phyloP scores from a whole-genome alignment of 2,888 invertebrate genomes.

The Eilema depressum region DNA sequence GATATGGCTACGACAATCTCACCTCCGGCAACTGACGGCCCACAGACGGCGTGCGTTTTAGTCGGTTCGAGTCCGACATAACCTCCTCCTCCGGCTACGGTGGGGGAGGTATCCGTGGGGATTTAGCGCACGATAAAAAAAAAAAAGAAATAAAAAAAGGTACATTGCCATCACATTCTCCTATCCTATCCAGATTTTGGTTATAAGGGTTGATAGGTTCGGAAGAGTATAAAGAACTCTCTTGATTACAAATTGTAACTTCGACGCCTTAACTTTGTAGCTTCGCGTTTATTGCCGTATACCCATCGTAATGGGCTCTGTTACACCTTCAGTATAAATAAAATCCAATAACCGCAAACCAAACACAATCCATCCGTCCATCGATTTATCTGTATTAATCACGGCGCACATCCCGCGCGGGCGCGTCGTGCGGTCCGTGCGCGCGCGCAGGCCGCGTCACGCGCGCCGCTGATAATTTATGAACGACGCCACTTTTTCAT shows the following conservation, averaged over 20 bases:
- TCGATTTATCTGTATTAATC: slow-evolving; percentile 53
- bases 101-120: too few species aligned
- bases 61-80: too few species aligned
- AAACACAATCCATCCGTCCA: slow-evolving; percentile 36
- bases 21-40: too few species aligned
- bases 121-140: too few species aligned
- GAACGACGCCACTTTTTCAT: slow-evolving; percentile 66
- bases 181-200: not conserved
- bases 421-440: slow-evolving; percentile 37
- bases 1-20: too few species aligned
- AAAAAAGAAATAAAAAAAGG: too few species aligned
- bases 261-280: not conserved
- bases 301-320: not conserved
- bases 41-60: too few species aligned
- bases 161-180: not conserved
- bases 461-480: slow-evolving; percentile 68
- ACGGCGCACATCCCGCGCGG: slow-evolving; percentile 18
- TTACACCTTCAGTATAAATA: slow-evolving; percentile 7
- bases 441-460: slow-evolving; percentile 61
- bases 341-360: slow-evolving; percentile 17
- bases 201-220: not conserved
- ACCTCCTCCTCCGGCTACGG: too few species aligned
- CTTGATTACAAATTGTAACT: not conserved
- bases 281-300: not conserved
- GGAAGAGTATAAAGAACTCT: not conserved